Evolutionary conservation across 2,797 vertebrate species (phyloP).

Genomic region (Sebastes ruberrimus): DNA sequence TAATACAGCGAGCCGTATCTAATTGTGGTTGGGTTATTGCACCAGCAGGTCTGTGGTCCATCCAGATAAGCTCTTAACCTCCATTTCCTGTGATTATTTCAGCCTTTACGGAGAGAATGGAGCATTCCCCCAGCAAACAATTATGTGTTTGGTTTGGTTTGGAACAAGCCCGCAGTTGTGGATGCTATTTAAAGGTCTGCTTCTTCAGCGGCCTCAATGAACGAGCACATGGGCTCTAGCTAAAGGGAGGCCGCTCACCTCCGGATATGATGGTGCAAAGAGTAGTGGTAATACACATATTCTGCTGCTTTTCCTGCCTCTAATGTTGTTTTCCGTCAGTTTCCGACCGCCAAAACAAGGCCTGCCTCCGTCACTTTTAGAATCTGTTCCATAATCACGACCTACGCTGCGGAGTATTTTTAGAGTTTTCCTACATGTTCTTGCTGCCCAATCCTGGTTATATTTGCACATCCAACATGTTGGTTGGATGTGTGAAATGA

Average conservation of each 20-base stretch:
- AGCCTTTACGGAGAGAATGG: not conserved
- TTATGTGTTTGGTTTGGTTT: conserved; percentile 36
- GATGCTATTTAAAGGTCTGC: conserved; percentile 53
- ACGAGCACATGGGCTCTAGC: not conserved
- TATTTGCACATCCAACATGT: conserved; percentile 19
- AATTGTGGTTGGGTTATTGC: not conserved
- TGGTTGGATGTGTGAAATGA: conserved; percentile 29
- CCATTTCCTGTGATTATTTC: conserved; percentile 31
- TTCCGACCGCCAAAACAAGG: not conserved
- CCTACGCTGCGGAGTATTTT: conserved; percentile 17
- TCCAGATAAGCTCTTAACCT: conserved; percentile 6
- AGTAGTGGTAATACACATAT: not conserved
- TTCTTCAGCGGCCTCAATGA: not conserved
- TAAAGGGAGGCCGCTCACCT: not conserved
- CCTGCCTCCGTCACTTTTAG: conserved; percentile 1
- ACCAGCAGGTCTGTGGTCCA: conserved; percentile 1
- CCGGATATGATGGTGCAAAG: conserved; percentile 19
- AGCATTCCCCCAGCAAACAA: conserved; percentile 9
- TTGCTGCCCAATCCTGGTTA: not conserved
- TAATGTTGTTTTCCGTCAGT: not conserved
- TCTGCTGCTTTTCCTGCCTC: conserved; percentile 7
- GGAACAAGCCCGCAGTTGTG: conserved; percentile 47
- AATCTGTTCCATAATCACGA: conserved; percentile 6
- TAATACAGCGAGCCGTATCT: not conserved
- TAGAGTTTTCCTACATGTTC: conserved; percentile 17